Conservation (phyloP, 2,797 vertebrate genomes). For the Anolis apletophallus region DNA sequence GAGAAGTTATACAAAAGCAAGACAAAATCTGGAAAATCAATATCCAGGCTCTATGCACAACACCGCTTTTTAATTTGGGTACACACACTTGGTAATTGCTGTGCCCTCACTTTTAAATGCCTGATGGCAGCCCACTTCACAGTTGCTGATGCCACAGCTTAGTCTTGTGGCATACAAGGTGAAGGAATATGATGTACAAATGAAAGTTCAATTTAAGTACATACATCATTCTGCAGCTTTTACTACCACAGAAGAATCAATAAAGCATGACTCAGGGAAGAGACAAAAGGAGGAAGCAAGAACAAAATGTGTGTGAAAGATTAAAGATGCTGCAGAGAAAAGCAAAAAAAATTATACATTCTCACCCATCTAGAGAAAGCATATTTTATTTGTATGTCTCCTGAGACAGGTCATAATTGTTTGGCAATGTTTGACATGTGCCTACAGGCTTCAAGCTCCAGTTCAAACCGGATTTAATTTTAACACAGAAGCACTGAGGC, state of each 20-base stretch:
- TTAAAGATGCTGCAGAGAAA: conserved; percentile 30
- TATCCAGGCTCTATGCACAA: conserved; percentile 42
- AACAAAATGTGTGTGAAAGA: not conserved
- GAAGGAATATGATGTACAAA: conserved; percentile 67
- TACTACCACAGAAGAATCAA: conserved; percentile 54
- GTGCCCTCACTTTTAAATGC: conserved; percentile 55
- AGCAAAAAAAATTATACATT: conserved; percentile 22
- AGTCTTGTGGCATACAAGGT: conserved; percentile 58
- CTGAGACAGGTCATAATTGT: conserved; percentile 22
- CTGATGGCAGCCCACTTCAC: conserved; percentile 49
- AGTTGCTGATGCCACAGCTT: conserved; percentile 35
- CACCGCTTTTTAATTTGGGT: conserved; percentile 35
- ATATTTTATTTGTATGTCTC: conserved; percentile 38
- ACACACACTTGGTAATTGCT: conserved; percentile 51
- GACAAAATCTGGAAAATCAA: conserved; percentile 22
- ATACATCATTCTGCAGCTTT: conserved; percentile 61
- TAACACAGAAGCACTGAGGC: conserved; percentile 13
- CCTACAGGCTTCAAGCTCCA: not conserved
- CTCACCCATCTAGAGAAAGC: conserved; percentile 14
- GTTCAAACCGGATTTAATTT: conserved; percentile 30
- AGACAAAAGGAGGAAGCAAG: conserved; percentile 7
- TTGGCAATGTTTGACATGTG: conserved; percentile 31
- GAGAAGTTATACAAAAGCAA: conserved; percentile 22
- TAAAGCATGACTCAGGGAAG: conserved; percentile 31
- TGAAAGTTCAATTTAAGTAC: conserved; percentile 47